Conservation (phyloP, 2,888 invertebrate species). For the Antheraea yamamai region DNA sequence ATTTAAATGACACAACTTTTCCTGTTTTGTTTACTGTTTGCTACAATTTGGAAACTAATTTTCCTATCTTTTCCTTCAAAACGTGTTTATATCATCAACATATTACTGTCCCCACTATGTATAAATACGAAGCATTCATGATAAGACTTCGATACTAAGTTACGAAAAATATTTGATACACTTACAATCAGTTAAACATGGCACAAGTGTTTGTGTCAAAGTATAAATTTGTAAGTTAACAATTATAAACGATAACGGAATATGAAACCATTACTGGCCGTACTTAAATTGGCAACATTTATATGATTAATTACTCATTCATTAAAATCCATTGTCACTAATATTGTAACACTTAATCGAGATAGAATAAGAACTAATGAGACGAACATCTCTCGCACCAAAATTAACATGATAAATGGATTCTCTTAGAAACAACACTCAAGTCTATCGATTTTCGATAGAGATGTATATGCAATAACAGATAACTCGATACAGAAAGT, state of each 20-base stretch:
- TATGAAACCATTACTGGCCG: conserved; percentile 63
- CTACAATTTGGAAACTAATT: conserved; percentile 57
- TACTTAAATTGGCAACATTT: conserved; percentile 57
- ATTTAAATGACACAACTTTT: conserved; percentile 77
- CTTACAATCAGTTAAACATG: conserved; percentile 47
- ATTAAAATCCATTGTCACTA: conserved; percentile 49
- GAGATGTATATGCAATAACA: conserved; percentile 2
- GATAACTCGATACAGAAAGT: not conserved
- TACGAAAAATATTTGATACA: conserved; percentile 19
- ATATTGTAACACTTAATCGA: conserved; percentile 38
- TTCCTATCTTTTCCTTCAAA: conserved; percentile 25
- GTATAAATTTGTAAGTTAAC: conserved; percentile 34
- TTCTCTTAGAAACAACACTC: not conserved
- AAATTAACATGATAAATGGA: conserved; percentile 21
- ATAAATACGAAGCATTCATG: conserved; percentile 37
- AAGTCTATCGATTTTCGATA: conserved; percentile 1
- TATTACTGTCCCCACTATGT: conserved; percentile 38
- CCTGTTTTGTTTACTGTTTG: conserved; percentile 58
- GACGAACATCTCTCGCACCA: conserved; percentile 21
- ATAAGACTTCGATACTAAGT: conserved; percentile 16
- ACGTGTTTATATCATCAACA: conserved; percentile 22
- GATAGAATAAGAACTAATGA: conserved; percentile 27
- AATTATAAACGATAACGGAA: conserved; percentile 35
- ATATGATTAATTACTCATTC: conserved; percentile 35
- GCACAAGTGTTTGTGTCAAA: conserved; percentile 68